Evolutionary conservation across 1,140 invertebrate species (phyloP).

Genomic region (Lamellibrachia luymesi): DNA sequence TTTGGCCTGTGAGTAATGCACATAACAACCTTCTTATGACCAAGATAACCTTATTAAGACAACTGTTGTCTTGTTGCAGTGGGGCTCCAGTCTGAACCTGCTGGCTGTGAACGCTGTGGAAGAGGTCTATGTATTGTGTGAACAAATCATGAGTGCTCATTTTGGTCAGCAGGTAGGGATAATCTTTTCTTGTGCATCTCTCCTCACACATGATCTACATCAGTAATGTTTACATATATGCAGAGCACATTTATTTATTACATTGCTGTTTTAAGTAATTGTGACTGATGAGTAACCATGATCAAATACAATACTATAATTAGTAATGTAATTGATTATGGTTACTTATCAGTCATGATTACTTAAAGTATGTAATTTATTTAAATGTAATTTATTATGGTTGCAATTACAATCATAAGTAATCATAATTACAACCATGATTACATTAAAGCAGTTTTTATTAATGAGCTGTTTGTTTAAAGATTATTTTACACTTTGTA

Average conservation of each 20-base stretch:
- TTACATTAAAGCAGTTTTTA: background rate
- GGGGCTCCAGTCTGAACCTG: slow-evolving; percentile 58
- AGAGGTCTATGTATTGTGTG: slow-evolving; percentile 80
- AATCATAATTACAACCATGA: background rate
- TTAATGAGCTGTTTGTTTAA: background rate
- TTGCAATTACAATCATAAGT: background rate
- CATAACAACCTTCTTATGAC: too few relatives aligned
- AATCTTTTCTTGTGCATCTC: slow-evolving; percentile 28
- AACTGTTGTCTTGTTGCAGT: slow-evolving; percentile 44
- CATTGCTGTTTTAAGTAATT: too few relatives aligned
- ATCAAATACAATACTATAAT: too few relatives aligned
- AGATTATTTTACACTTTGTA: background rate
- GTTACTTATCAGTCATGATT: too few relatives aligned
- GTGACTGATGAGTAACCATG: too few relatives aligned
- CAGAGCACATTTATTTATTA: too few relatives aligned
- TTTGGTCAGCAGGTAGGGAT: slow-evolving; percentile 63
- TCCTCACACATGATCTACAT: too few relatives aligned
- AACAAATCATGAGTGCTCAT: slow-evolving; percentile 76
- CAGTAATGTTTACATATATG: too few relatives aligned
- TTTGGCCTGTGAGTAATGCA: too few relatives aligned
- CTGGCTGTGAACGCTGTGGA: slow-evolving; percentile 82
- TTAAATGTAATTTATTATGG: background rate
- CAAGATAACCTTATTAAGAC: background rate
- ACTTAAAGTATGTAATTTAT: too few relatives aligned
- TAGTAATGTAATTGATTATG: too few relatives aligned